These are phyloP conservation scores for Cacoxenus indagator DNA, from an alignment of 2,888 invertebrate genomes.

Conservation along the genomic window DNA sequence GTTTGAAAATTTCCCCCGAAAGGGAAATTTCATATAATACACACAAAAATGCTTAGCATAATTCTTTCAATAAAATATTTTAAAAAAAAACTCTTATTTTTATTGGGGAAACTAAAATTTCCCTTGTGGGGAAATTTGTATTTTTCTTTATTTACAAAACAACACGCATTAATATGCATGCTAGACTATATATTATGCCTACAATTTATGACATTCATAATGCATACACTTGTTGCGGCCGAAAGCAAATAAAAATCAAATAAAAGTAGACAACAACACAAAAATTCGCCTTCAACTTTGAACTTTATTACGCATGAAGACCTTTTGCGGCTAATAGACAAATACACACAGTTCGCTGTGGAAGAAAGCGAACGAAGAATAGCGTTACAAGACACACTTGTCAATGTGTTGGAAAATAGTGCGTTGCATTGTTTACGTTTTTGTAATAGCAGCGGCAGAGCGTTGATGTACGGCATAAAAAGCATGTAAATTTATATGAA, in stretches of 20 bases:
- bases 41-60: background rate
- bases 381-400: constrained; percentile 38
- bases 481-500: constrained; percentile 40
- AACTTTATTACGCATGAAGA: constrained; percentile 59
- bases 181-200: background rate
- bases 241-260: too few relatives aligned
- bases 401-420: constrained; percentile 63
- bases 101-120: background rate
- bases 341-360: background rate
- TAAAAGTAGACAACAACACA: constrained; percentile 16
- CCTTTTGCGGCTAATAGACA: constrained; percentile 39
- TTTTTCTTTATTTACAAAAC: too few relatives aligned
- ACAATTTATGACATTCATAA: background rate
- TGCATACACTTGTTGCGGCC: constrained; percentile 4
- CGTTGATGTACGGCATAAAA: constrained; percentile 5
- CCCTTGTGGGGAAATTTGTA: background rate
- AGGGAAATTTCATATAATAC: constrained; percentile 18
- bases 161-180: too few relatives aligned
- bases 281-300: constrained; percentile 62
- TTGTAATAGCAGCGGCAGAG: constrained; percentile 42
- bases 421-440: constrained; percentile 65
- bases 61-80: background rate
- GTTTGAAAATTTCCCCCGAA: constrained; percentile 17
- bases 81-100: background rate
- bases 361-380: constrained; percentile 24